These are phyloP conservation scores for Entelurus aequoreus DNA, from an alignment of 2,113 vertebrate genomes.

Conservation along the genomic window DNA sequence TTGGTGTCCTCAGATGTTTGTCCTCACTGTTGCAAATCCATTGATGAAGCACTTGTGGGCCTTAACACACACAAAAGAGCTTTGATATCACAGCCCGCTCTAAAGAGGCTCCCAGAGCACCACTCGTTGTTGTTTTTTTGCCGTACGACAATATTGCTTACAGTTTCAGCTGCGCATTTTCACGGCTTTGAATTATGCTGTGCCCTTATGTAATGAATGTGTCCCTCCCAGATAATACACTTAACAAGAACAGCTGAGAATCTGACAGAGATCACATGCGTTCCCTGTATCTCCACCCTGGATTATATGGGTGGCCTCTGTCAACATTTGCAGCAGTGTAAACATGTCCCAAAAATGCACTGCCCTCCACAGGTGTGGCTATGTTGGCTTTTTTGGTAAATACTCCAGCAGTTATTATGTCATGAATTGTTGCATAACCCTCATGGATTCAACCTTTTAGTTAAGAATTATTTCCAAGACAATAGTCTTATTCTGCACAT, in stretches of 20 bases:
- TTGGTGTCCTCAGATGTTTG: conserved; percentile 30
- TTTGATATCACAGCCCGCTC: conserved; percentile 48
- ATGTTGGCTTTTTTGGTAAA: conserved; percentile 23
- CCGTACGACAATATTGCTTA: neutral
- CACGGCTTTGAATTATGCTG: neutral
- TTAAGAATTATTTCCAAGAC: neutral
- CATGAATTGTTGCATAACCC: neutral
- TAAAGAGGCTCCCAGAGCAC: conserved; percentile 4
- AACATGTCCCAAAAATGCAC: conserved; percentile 31
- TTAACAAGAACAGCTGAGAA: conserved; percentile 43
- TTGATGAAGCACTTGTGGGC: conserved; percentile 63
- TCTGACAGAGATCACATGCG: conserved; percentile 6
- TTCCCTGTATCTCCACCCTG: conserved; percentile 8
- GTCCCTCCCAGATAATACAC: conserved; percentile 40
- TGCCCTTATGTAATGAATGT: conserved; percentile 35
- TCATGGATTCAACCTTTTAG: neutral
- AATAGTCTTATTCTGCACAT: too few species aligned
- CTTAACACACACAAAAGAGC: conserved; percentile 22
- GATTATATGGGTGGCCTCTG: conserved; percentile 26
- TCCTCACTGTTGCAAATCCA: conserved; percentile 32
- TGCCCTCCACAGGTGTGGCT: conserved; percentile 36
- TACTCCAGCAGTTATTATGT: neutral
- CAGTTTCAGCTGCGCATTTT: neutral
- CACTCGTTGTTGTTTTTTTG: neutral
- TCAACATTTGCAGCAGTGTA: conserved; percentile 44